Evolutionary conservation across 1,140 invertebrate species (phyloP).

Genomic region (Fragariocoptes setiger): DNA sequence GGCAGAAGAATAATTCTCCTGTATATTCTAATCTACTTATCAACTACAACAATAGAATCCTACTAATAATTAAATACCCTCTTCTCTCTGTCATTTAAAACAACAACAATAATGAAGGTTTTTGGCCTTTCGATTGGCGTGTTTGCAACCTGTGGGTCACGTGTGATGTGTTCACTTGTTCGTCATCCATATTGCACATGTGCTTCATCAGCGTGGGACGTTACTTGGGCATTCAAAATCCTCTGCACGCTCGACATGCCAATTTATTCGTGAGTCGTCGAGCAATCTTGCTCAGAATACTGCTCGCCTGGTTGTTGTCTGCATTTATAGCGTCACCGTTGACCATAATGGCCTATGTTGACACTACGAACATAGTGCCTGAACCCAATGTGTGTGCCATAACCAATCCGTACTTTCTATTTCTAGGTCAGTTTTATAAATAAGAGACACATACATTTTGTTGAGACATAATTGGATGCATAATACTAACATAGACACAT

Average conservation of each 20-base stretch:
- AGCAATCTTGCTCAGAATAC: conserved; percentile 43
- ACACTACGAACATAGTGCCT: conserved; percentile 40
- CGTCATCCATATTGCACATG: conserved; percentile 83
- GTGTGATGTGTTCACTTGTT: conserved; percentile 72
- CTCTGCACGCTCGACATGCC: conserved; percentile 37
- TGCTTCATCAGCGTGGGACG: conserved; percentile 73
- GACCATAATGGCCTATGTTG: conserved; percentile 33
- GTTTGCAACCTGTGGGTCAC: conserved; percentile 79
- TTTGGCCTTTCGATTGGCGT: conserved; percentile 52
- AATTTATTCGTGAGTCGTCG: conserved; percentile 30
- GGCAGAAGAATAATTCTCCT: no score
- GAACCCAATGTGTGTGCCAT: conserved; percentile 38
- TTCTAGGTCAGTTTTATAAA: conserved; percentile 26
- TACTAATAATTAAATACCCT: no score
- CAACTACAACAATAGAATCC: no score
- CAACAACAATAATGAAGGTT: conserved; percentile 33
- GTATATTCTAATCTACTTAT: no score
- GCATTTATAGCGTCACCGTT: conserved; percentile 58
- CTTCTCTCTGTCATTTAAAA: neutral
- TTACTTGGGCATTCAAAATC: conserved; percentile 63
- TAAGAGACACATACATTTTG: neutral
- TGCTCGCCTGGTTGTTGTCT: conserved; percentile 46
- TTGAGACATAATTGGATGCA: no score
- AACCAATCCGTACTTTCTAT: conserved; percentile 50
- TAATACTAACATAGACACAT: no score